These are phyloP conservation scores for Atta texana DNA, from an alignment of 1,140 invertebrate species.

Conservation along the genomic window DNA sequence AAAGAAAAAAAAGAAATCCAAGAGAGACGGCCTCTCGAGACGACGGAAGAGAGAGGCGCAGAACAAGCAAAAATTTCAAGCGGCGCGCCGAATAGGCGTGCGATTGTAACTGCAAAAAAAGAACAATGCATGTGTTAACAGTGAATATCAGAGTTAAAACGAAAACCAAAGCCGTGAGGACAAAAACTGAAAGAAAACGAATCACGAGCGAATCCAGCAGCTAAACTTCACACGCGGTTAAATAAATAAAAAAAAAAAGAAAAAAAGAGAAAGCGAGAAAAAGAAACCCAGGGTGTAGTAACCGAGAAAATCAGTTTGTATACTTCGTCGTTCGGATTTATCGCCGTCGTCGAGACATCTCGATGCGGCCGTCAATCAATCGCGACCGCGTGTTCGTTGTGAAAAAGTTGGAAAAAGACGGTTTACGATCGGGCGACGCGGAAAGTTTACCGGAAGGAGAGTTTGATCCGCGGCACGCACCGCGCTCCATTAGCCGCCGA, in stretches of 20 bases:
- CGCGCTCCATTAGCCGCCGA: slow-evolving; percentile 15
- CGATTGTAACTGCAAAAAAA: slow-evolving; percentile 70
- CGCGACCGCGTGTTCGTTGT: slow-evolving; percentile 10
- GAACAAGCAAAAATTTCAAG: slow-evolving; percentile 36
- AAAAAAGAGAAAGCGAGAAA: neutral
- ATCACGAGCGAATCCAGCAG: slow-evolving; percentile 30
- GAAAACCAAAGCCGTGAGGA: slow-evolving; percentile 14
- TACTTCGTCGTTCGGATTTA: slow-evolving; percentile 35
- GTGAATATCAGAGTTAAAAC: slow-evolving; percentile 76
- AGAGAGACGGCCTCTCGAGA: slow-evolving; percentile 42
- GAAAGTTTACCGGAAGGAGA: neutral
- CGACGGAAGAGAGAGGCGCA: slow-evolving; percentile 21
- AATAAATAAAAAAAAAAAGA: neutral
- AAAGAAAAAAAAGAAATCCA: slow-evolving; percentile 42
- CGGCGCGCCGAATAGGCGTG: slow-evolving; percentile 16
- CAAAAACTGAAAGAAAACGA: slow-evolving; percentile 25
- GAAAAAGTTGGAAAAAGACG: slow-evolving; percentile 6
- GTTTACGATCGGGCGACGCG: slow-evolving; percentile 30
- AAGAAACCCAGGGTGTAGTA: neutral
- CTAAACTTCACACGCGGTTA: slow-evolving; percentile 41
- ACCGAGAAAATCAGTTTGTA: slow-evolving; percentile 47
- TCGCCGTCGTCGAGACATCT: slow-evolving; percentile 27
- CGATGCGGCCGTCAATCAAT: slow-evolving; percentile 31
- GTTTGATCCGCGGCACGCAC: neutral
- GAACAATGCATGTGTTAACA: slow-evolving; percentile 81